phyloP scores from a whole-genome alignment of 2,888 invertebrate genomes.

The Mythimna pallens region DNA sequence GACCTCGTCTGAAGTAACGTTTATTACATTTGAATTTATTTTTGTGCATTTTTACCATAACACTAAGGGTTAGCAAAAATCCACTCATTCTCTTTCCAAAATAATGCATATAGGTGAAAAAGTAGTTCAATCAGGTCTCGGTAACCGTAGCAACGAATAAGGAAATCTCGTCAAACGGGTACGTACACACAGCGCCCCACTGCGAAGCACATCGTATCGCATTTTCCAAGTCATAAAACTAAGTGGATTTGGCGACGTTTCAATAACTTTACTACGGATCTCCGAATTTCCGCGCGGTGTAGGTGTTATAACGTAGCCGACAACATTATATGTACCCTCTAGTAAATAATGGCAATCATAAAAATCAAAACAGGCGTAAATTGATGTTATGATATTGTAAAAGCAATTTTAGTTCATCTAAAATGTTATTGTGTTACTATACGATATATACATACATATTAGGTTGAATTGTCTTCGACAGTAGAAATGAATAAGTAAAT shows the following conservation, averaged over 20 bases:
- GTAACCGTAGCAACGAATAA: conserved; percentile 66
- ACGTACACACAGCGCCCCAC: conserved; percentile 57
- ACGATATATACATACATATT: not conserved
- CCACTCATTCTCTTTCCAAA: conserved; percentile 2
- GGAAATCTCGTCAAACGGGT: conserved; percentile 64
- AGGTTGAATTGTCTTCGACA: no score
- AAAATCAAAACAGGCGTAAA: conserved; percentile 62
- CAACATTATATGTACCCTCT: conserved; percentile 49
- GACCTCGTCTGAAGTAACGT: no score
- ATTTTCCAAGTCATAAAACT: conserved; percentile 88
- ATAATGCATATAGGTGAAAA: conserved; percentile 40
- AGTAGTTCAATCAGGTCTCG: conserved; percentile 45
- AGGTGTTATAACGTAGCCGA: conserved; percentile 58
- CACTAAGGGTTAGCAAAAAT: not conserved
- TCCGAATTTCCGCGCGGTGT: conserved; percentile 63
- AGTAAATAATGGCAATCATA: conserved; percentile 56
- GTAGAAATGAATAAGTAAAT: no score
- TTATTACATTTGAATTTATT: not conserved
- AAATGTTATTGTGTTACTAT: conserved; percentile 43
- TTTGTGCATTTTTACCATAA: not conserved
- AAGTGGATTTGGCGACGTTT: conserved; percentile 88
- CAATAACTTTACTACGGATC: conserved; percentile 80
- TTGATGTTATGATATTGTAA: conserved; percentile 42
- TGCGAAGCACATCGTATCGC: conserved; percentile 74
- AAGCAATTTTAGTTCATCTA: conserved; percentile 49